Evolutionary conservation across 1,140 invertebrate species (phyloP).

Genomic region (Cylas formicarius): DNA sequence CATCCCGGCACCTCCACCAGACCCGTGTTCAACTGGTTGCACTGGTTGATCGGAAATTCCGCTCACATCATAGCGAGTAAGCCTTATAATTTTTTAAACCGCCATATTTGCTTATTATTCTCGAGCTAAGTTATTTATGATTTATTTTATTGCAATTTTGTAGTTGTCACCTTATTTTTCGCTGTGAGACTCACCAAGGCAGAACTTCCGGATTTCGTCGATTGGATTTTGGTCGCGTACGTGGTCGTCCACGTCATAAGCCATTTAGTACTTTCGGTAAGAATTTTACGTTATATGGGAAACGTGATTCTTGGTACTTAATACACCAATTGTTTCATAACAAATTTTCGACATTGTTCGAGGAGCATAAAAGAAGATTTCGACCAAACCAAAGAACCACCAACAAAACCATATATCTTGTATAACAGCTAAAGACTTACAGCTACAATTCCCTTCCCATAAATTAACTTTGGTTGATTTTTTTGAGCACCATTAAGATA

Average conservation of each 20-base stretch:
- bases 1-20: conserved; percentile 72
- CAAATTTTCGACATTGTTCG: too few species aligned
- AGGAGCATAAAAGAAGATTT: too few species aligned
- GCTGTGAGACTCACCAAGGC: conserved; percentile 78
- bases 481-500: too few species aligned
- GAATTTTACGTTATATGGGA: conserved; percentile 33
- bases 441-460: too few species aligned
- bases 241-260: conserved; percentile 83
- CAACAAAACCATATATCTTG: too few species aligned
- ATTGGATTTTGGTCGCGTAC: conserved; percentile 80
- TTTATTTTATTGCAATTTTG: conserved; percentile 34
- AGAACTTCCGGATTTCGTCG: conserved; percentile 75
- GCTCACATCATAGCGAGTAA: conserved; percentile 87
- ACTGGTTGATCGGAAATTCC: conserved; percentile 88
- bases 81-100: conserved; percentile 34
- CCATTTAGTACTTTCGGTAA: conserved; percentile 84
- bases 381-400: too few species aligned
- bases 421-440: too few species aligned
- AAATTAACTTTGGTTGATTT: too few species aligned
- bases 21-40: conserved; percentile 88
- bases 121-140: too few species aligned
- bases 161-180: conserved; percentile 91
- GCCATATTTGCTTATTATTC: too few species aligned
- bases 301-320: too few species aligned
- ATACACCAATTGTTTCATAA: too few species aligned